Evolutionary conservation across 2,797 vertebrate genomes (phyloP).

Genomic region (Cossypha heuglini): DNA sequence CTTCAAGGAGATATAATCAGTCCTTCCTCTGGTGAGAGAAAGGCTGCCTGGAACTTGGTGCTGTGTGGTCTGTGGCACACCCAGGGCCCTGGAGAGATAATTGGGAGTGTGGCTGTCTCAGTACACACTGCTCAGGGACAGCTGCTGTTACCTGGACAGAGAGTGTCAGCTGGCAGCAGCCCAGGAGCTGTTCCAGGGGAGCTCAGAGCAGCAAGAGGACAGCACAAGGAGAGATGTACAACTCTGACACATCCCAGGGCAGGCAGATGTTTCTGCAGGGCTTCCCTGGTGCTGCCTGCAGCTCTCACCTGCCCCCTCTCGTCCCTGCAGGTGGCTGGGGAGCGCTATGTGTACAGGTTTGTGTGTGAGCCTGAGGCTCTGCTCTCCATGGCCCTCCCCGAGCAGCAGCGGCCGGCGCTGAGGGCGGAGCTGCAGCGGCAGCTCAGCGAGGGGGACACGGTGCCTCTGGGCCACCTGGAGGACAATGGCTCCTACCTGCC

Average conservation of each 20-base stretch:
- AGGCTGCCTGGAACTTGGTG: not conserved
- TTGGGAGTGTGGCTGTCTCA: rapidly evolving
- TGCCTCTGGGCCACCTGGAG: slow-evolving; percentile 93
- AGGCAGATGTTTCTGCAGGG: not conserved
- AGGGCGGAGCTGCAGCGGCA: slow-evolving; percentile 89
- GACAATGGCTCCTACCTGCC: slow-evolving; percentile 82
- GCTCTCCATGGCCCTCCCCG: slow-evolving; percentile 94
- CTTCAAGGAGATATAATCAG: not conserved
- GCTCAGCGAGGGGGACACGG: slow-evolving; percentile 92
- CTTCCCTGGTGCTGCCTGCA: not conserved
- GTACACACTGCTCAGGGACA: not conserved
- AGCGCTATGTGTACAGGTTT: slow-evolving; percentile 98
- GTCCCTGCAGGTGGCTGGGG: slow-evolving; percentile 88
- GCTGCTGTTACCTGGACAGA: not conserved
- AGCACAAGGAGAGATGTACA: not conserved
- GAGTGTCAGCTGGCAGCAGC: not conserved
- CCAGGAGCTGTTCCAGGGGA: not conserved
- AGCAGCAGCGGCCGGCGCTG: slow-evolving; percentile 89
- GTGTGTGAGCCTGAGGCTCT: slow-evolving; percentile 95
- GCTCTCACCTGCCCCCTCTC: rapidly evolving
- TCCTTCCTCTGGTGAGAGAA: not conserved
- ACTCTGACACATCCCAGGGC: rapidly evolving
- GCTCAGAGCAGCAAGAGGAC: not conserved
- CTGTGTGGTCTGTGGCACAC: not conserved
- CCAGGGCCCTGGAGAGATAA: not conserved